Percentiles rank a stretch among this genome's conserved stretches.
Conservation (phyloP, 2,888 invertebrate genomes). For the Biston stratarius region DNA sequence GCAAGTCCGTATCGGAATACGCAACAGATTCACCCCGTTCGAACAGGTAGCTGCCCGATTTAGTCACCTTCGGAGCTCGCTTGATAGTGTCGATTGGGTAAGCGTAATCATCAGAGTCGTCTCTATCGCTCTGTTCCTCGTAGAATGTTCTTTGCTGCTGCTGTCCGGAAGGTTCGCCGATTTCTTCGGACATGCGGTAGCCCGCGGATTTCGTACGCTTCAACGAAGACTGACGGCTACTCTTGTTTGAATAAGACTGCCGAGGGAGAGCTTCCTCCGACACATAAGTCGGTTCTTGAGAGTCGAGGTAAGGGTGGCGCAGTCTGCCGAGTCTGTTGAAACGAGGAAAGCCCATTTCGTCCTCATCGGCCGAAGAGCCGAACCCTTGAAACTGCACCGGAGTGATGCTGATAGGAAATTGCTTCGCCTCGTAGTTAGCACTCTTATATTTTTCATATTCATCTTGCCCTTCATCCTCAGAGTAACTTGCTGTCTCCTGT, state of each 20-base stretch:
- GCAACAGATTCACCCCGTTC: slow-evolving; percentile 78
- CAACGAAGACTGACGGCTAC: slow-evolving; percentile 81
- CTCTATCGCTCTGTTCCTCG: slow-evolving; percentile 78
- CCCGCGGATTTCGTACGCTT: slow-evolving; percentile 73
- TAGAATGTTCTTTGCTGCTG: slow-evolving; percentile 70
- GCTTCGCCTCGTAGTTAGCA: slow-evolving; percentile 74
- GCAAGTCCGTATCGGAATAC: slow-evolving; percentile 78
- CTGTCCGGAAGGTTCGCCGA: slow-evolving; percentile 73
- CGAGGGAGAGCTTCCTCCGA: slow-evolving; percentile 83
- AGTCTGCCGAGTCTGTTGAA: slow-evolving; percentile 87
- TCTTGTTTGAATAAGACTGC: slow-evolving; percentile 77
- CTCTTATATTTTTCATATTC: slow-evolving; percentile 79
- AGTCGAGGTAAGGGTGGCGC: slow-evolving; percentile 82
- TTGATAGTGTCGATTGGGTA: slow-evolving; percentile 84
- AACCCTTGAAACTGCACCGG: slow-evolving; percentile 87
- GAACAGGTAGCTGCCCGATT: slow-evolving; percentile 76
- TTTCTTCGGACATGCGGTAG: slow-evolving; percentile 73
- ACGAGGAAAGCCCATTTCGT: slow-evolving; percentile 89
- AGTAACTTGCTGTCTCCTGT: slow-evolving; percentile 76
- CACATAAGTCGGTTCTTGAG: slow-evolving; percentile 78
- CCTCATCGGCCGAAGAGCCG: slow-evolving; percentile 88
- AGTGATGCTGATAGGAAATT: slow-evolving; percentile 78
- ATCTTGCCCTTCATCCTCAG: slow-evolving; percentile 85
- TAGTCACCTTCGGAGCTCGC: slow-evolving; percentile 78
- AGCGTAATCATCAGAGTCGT: slow-evolving; percentile 82